Evolutionary conservation across 2,797 vertebrate genomes (phyloP), one percentile per base, ranked within the genome.

Genomic region (Chrysocyon brachyurus): DNA sequence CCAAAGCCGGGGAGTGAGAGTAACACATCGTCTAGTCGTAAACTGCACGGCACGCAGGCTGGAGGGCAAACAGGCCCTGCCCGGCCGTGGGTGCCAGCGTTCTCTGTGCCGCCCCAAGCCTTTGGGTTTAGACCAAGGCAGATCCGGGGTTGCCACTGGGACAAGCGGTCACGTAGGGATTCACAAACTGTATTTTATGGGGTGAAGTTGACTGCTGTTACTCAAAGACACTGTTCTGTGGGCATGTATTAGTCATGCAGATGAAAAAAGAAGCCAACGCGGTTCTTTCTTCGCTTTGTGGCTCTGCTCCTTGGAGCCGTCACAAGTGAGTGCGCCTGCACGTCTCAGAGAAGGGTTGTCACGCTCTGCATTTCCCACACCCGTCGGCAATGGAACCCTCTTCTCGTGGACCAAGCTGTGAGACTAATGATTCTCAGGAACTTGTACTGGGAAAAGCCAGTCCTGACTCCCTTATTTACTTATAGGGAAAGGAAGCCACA

Each of bases 341-440:
- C 24, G 66, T 46, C 9, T 12, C 57, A 59, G 6, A 36, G 82
- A 73, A 6, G 61, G 36, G 5, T 77, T 64, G n/a, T 6, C 28
- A n/a, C 26, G 17, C 6, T 66, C 24, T 63, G 9, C 36, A 31
- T 92, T 79, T 94, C 63, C 94, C 78, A 88, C n/a, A 56, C 12
- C 77, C 59, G 40, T 85, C 68, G 28, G 52, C 57, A 64, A 6
- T 16, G 16, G 21, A 57, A 77, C 28, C 64, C 14, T 94, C 64
- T 92, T 95, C 56, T 85, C 57, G 14, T 31, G 56, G 86, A 87
- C 26, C 5, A 81, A 5, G 15, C n/a, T 31, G 11, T 61, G 33
- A 86, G 22, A 46, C 4, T 61, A 79, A 85, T 49, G 61, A 94
- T 66, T 96, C 40, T 93, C n/a, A 72, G 89, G 64, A 97, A 46